A percentile compares a stretch with the other conserved stretches of the same genome.
These are phyloP conservation scores for Wasmannia auropunctata DNA, from an alignment of 1,140 invertebrate genomes.

Conservation along the genomic window DNA sequence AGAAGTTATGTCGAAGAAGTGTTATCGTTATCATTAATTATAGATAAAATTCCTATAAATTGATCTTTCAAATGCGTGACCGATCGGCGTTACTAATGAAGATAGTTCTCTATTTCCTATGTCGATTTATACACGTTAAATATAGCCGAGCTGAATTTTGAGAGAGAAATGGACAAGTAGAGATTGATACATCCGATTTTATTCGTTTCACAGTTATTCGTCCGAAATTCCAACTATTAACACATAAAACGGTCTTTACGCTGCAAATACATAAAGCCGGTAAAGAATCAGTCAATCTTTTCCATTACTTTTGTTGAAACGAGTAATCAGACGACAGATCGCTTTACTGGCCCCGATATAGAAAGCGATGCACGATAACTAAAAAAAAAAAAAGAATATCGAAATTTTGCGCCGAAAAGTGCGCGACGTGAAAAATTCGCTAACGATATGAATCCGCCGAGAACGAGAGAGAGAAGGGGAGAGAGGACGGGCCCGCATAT, in stretches of 20 bases:
- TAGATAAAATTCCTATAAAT: slow-evolving; percentile 58
- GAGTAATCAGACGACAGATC: neutral
- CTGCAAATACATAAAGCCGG: neutral
- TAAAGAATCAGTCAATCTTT: neutral
- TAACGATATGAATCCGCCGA: neutral
- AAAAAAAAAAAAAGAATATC: neutral
- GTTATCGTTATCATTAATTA: slow-evolving; percentile 25
- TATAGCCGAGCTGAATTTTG: neutral
- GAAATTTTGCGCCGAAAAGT: slow-evolving; percentile 27
- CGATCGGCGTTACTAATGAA: slow-evolving; percentile 51
- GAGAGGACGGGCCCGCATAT: slow-evolving; percentile 31
- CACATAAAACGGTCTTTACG: neutral
- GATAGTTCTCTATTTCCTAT: slow-evolving; percentile 41
- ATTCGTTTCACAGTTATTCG: neutral
- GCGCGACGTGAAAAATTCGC: slow-evolving; percentile 34
- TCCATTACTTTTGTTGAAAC: neutral
- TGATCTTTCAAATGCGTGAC: slow-evolving; percentile 47
- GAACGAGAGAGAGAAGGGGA: neutral
- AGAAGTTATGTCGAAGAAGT: neutral
- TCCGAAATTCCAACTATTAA: neutral
- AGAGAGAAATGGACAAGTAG: neutral
- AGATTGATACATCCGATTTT: slow-evolving; percentile 8
- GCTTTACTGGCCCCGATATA: neutral
- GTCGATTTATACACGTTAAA: neutral
- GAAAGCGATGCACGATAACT: neutral